phyloP scores from a whole-genome alignment of 2,888 invertebrate genomes.

The Amblyjoppa proteus region DNA sequence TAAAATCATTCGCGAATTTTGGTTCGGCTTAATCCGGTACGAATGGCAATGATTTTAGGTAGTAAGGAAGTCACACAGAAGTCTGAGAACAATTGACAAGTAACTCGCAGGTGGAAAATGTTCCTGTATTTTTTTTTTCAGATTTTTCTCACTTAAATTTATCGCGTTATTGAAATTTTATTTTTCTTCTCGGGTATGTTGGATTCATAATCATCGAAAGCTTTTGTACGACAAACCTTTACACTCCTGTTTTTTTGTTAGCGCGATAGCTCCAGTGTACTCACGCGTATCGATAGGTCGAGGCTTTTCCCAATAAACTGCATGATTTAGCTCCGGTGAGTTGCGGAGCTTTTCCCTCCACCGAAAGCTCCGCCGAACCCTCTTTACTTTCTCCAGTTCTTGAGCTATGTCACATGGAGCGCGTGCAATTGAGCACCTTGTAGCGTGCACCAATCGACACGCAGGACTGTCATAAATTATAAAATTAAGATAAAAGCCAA shows the following conservation, averaged over 20 bases:
- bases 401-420: constrained; percentile 56
- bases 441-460: constrained; percentile 74
- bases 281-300: constrained; percentile 45
- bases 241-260: neutral
- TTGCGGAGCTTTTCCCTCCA: constrained; percentile 42
- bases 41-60: neutral
- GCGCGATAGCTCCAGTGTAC: neutral
- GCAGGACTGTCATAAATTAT: constrained; percentile 84
- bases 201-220: neutral
- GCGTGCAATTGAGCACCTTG: constrained; percentile 69
- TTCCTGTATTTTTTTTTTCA: neutral
- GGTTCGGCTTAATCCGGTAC: neutral
- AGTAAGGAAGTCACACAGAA: neutral
- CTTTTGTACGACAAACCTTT: constrained; percentile 15
- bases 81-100: neutral
- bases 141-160: neutral
- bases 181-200: too few species aligned
- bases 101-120: neutral
- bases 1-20: neutral
- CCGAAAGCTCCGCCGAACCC: constrained; percentile 64
- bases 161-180: neutral
- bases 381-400: constrained; percentile 77
- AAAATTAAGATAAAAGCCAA: constrained; percentile 85
- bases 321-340: constrained; percentile 81
- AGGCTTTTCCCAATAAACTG: constrained; percentile 79